Evolutionary conservation across 2,888 invertebrate genomes (phyloP), one percentile per base, ranked within the genome.

Genomic region (Dugesia japonica): DNA sequence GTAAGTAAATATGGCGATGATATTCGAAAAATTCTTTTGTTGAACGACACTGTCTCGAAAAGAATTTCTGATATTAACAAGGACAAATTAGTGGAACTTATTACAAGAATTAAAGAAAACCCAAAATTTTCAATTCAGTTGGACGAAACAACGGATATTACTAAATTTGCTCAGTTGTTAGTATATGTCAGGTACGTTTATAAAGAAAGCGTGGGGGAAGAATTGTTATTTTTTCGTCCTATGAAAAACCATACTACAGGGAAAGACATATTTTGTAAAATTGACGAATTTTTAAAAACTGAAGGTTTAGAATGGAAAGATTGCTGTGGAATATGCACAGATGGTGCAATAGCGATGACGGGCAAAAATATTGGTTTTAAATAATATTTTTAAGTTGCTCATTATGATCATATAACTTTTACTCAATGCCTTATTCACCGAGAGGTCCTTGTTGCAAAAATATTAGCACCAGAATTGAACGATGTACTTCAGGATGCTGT

Each of bases 291-390:
- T 31, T 72, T 72, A 28, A 31, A 72, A 72, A 28, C 26, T 31
- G 72, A 72, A 72, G 72, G 72, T 31, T 31, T 72, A 28, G 26
- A 72, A 27, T 72, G 72, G 72, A 72, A 72, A 28, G 1, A 72
- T 28, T 31, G 27, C 28, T 72, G 72, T 72, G 72, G 72, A 72
- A n/a, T 72, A 72, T 72, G 72, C 28, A 72, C 7, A 28, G 72
- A 72, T 26, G 72, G 72, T 27, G 72, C 28, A 72, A 27, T 7
- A 72, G 72, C 72, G n/a, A 72, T 72, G 1, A n/a, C 28, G 26
- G 72, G 28, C 28, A 28, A 27, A 28, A 27, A 31, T 28, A 28
- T 4, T 27, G 72, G 72, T 17, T 72, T 72, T n/a, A n/a, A n/a
- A 28, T n/a, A 4, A 17, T 27, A 7, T 72, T 72, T 31, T 72